phyloP scores from a whole-genome alignment of 2,888 invertebrate genomes.

The Opisthograptis luteolata region DNA sequence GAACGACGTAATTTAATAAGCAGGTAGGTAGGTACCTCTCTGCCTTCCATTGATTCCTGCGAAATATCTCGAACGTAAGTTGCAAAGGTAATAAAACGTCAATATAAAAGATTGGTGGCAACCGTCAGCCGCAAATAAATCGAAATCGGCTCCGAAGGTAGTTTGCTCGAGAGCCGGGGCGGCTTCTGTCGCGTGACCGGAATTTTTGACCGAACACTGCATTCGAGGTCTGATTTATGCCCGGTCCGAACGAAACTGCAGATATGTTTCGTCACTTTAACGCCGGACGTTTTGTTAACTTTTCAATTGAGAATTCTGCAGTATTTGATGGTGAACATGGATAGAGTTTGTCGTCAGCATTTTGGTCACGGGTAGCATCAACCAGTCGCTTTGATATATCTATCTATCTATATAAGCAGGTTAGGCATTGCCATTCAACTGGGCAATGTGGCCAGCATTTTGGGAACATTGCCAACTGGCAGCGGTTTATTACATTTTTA shows the following conservation, averaged over 20 bases:
- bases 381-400: too few species aligned
- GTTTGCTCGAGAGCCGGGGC: slow-evolving; percentile 59
- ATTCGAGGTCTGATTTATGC: slow-evolving; percentile 71
- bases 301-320: slow-evolving; percentile 26
- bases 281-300: slow-evolving; percentile 56
- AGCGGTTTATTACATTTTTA: too few species aligned
- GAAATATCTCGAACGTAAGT: slow-evolving; percentile 32
- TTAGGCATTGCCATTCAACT: too few species aligned
- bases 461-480: too few species aligned
- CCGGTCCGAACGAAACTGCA: slow-evolving; percentile 63
- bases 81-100: slow-evolving; percentile 44
- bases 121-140: slow-evolving; percentile 60
- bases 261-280: slow-evolving; percentile 58
- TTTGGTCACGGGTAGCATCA: too few species aligned
- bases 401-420: too few species aligned
- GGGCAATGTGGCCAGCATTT: too few species aligned
- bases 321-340: too few species aligned
- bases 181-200: slow-evolving; percentile 67
- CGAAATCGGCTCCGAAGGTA: slow-evolving; percentile 57
- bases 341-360: too few species aligned
- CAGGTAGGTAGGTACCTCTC: slow-evolving; percentile 14
- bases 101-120: slow-evolving; percentile 50
- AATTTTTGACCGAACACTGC: slow-evolving; percentile 66
- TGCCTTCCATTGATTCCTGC: slow-evolving; percentile 19
- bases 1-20: slow-evolving; percentile 23